These are phyloP conservation scores for Antheraea pernyi DNA, from an alignment of 1,140 invertebrate species.

Conservation along the genomic window DNA sequence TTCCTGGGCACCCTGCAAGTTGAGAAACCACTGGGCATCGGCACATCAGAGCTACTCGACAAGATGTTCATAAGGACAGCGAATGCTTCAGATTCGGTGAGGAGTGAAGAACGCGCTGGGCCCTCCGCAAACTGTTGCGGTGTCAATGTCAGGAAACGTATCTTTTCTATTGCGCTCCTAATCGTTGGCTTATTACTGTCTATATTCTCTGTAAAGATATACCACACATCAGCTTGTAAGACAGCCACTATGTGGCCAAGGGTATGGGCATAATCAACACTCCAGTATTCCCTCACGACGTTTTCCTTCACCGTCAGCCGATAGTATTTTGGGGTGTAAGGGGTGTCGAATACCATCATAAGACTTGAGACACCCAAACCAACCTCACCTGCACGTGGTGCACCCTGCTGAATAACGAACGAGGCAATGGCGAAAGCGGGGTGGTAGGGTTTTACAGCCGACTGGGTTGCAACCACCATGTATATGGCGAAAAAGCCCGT, in stretches of 20 bases:
- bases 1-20: conserved; percentile 70
- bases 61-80: conserved; percentile 90
- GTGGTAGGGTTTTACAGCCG: too few relatives aligned
- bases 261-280: neutral
- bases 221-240: neutral
- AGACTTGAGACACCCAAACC: too few relatives aligned
- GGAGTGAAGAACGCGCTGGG: conserved; percentile 84
- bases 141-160: conserved; percentile 86
- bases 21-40: conserved; percentile 87
- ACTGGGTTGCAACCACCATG: too few relatives aligned
- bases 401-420: too few relatives aligned
- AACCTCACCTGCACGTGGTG: too few relatives aligned
- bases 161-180: conserved; percentile 77
- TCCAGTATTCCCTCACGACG: too few relatives aligned
- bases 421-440: too few relatives aligned
- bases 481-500: too few relatives aligned
- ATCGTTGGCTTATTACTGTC: conserved; percentile 54
- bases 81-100: conserved; percentile 88
- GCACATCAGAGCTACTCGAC: conserved; percentile 80
- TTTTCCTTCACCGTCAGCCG: too few relatives aligned
- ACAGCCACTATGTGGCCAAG: too few relatives aligned
- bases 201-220: conserved; percentile 22
- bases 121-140: conserved; percentile 90
- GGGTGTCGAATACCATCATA: too few relatives aligned
- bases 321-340: too few relatives aligned